phyloP scores from a whole-genome alignment of 1,140 invertebrate genomes.

The Trachymyrmex cornetzi region DNA sequence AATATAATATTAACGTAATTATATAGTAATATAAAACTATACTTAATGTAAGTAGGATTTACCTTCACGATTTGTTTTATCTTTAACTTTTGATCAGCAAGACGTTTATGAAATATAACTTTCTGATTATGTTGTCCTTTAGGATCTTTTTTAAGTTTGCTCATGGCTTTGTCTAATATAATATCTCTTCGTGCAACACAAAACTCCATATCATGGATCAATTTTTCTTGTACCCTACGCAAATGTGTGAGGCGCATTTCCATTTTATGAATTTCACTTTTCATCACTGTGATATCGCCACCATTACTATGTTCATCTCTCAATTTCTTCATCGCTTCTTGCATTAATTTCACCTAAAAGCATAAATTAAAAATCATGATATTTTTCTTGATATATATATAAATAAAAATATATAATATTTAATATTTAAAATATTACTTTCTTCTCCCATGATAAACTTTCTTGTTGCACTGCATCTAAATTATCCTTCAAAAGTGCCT shows the following conservation, averaged over 20 bases:
- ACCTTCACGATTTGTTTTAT: conserved; percentile 87
- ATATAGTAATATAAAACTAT: no score
- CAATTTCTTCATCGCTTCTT: conserved; percentile 90
- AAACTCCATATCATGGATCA: conserved; percentile 92
- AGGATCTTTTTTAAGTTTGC: conserved; percentile 87
- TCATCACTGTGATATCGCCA: conserved; percentile 92
- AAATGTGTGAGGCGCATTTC: conserved; percentile 89
- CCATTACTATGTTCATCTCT: conserved; percentile 89
- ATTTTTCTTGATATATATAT: conserved; percentile 33
- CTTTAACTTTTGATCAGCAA: conserved; percentile 88
- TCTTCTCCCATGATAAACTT: conserved; percentile 92
- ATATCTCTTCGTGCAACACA: conserved; percentile 91
- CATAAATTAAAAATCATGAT: conserved; percentile 46
- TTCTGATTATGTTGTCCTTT: conserved; percentile 82
- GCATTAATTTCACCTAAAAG: conserved; percentile 88
- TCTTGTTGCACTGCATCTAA: conserved; percentile 90
- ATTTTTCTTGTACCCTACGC: conserved; percentile 91
- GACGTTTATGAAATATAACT: conserved; percentile 82
- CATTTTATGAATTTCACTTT: conserved; percentile 94
- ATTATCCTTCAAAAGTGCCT: conserved; percentile 88
- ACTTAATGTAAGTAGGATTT: conserved; percentile 45
- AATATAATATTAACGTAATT: no score
- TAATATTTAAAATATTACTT: conserved; percentile 84
- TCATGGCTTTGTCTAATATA: conserved; percentile 88
- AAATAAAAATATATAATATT: conserved; percentile 22